Base-by-base conservation (phyloP, 2,797 vertebrate species). In the Rhodeus uyekii region DNA sequence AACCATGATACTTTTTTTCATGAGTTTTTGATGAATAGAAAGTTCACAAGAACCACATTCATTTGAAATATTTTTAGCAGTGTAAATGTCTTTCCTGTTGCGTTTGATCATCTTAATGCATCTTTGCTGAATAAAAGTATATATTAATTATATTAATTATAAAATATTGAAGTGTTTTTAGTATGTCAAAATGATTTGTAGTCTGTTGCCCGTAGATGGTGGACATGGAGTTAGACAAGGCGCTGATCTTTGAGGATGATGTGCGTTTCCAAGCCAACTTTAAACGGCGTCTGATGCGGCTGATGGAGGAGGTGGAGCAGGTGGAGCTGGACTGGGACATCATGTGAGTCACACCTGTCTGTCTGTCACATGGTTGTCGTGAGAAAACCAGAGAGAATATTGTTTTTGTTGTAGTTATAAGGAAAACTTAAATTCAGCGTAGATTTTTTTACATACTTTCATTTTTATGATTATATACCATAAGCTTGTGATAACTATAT, bases 251-350 rank as follows among this genome's bases (percentile, higher is more conserved):
- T 0, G 98, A 99, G 89, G 98, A 99, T 0, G 98, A 99, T 0
- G 95, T 98, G 2, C 96, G 96, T 60, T 99, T 99, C 7, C 94
- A 96, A 89, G 94, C 94, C 1, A 96, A 98, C 90, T 98, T 99
- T 91, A 97, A 95, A 34, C 86, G 94, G 0, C 93, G 96, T 10
- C 90, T 97, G 81, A 91, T 90, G 82, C 87, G 8, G 32, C 90
- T 98, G 89, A 95, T 99, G 96, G 92, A 95, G 67, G 96, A 97
- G 48, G 93, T 97, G 90, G 91, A 95, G 85, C 85, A 64, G 71
- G 91, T 87, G 36, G 92, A 96, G 87, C 91, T 94, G 60, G 93
- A 96, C 22, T 99, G 97, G 97, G 98, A 99, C 87, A 92, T 99
- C 67, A 97, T 99, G 97, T 99, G 92, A 90, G 96, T 90, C 71